Base-by-base conservation (phyloP, 1,140 invertebrate genomes). In the Asbolus verrucosus region DNA sequence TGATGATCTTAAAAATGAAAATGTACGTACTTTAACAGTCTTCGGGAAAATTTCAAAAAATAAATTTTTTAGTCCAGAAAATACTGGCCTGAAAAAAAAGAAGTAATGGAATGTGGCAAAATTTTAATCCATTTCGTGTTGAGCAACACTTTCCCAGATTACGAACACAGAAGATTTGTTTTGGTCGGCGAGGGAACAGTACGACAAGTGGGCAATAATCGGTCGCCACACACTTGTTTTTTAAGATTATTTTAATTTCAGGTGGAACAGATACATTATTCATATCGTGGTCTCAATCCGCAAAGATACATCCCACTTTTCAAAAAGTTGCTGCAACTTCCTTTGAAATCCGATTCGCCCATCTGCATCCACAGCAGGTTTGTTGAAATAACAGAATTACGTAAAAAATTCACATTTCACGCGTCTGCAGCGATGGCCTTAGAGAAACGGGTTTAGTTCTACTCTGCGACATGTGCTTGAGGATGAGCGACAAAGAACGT, bases 361-460 rank as follows among this genome's bases (percentile, higher is more conserved):
- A 27, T 70, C 15, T 60, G 65, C 19, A 54, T 70, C 11, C 60
- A 65, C 27, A 65, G 68, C 61, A 89, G 33, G 33, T 36, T n/a
- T 8, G 33, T 4, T 36, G 33, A 11, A 8, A 30, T 8, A 8
- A 30, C 4, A 8, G 27, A 5, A 5, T 30, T 30, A 5, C 4
- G 27, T 4, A 30, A 5, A 8, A 30, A 30, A n/a, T n/a, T n/a
- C n/a, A n/a, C 27, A 8, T 30, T 30, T 30, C n/a, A n/a, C n/a
- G 27, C 9, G 27, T 30, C 9, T 36, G 5, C 11, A 36, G 91
- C 78, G 92, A 93, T 43, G 93, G 93, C 24, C 92, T 95, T 30
- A 93, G 93, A 6, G 83, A 93, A 54, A 93, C 91, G 0, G 94
- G 94, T 11, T 95, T 93, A 0, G 89, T 94, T 66, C 92, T 95